phyloP scores from a whole-genome alignment of 2,113 vertebrate species.

The Channa argus region DNA sequence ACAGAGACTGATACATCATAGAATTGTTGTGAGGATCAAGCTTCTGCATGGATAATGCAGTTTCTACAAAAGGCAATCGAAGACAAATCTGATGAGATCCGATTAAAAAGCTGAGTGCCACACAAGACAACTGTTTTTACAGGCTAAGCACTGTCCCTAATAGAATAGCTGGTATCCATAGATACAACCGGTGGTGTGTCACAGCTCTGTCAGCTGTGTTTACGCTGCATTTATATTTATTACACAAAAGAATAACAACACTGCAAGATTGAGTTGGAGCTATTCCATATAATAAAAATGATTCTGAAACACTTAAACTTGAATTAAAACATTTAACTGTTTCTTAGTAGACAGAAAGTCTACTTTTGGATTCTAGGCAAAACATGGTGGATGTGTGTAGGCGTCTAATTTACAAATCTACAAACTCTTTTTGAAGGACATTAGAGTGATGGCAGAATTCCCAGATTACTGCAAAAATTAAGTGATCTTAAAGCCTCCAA shows the following conservation, averaged over 20 bases:
- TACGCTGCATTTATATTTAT: background rate
- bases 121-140: background rate
- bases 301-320: background rate
- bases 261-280: background rate
- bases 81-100: no score
- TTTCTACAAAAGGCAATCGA: no score
- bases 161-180: background rate
- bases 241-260: background rate
- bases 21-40: no score
- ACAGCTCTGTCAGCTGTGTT: background rate
- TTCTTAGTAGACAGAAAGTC: no score
- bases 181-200: background rate
- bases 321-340: no score
- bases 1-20: no score
- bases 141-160: background rate
- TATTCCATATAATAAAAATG: background rate
- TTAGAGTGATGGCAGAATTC: slow-evolving; percentile 1
- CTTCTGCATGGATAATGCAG: no score
- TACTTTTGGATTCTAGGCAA: background rate
- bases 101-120: background rate
- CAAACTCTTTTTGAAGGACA: background rate
- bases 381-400: background rate
- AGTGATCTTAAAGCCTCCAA: no score
- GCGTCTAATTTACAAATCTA: background rate
- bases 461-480: background rate